phyloP scores from a whole-genome alignment of 2,113 vertebrate genomes.

The Pygoscelis adeliae region DNA sequence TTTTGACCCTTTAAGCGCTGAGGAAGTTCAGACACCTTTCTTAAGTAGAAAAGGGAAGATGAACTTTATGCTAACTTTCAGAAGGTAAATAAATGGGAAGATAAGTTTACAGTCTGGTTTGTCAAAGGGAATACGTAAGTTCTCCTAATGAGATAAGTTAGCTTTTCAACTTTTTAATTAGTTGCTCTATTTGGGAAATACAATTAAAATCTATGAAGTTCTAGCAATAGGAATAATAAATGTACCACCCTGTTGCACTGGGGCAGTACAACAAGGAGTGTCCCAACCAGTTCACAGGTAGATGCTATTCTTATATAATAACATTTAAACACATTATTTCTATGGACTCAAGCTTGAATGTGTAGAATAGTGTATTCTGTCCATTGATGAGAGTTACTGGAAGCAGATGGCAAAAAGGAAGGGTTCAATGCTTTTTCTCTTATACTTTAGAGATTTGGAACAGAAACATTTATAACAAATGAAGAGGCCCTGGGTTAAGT shows the following conservation, averaged over 20 bases:
- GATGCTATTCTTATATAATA: background rate
- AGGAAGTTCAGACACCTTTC: conserved; percentile 63
- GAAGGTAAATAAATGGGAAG: background rate
- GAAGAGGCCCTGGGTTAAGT: background rate
- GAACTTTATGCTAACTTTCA: background rate
- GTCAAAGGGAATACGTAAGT: background rate
- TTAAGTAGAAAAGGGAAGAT: conserved; percentile 49
- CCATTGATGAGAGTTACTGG: background rate
- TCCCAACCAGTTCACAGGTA: background rate
- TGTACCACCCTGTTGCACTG: background rate
- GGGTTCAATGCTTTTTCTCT: background rate
- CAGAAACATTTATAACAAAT: background rate
- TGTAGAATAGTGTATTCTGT: background rate
- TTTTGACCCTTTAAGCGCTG: conserved; percentile 85
- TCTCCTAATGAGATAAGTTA: background rate
- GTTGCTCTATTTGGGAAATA: background rate
- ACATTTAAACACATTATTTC: background rate
- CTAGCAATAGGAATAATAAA: background rate
- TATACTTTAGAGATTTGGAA: background rate
- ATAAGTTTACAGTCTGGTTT: background rate
- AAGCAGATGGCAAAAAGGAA: background rate
- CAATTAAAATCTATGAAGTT: background rate
- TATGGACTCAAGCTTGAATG: background rate
- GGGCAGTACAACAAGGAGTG: background rate
- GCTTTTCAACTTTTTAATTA: background rate